These are phyloP conservation scores for Sinonovacula constricta DNA, from an alignment of 1,140 invertebrate genomes.

Conservation along the genomic window DNA sequence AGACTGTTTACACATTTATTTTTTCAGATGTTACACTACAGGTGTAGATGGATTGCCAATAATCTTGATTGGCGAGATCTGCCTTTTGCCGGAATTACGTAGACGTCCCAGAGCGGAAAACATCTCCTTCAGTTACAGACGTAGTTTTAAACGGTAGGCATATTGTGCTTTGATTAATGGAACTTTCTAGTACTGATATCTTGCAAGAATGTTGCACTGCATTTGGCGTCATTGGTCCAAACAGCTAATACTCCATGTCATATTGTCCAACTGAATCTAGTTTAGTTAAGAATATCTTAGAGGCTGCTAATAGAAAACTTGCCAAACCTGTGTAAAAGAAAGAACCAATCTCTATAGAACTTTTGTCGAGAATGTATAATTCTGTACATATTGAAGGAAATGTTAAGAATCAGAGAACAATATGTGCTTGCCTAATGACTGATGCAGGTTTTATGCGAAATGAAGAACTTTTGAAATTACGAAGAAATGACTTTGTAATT, in stretches of 20 bases:
- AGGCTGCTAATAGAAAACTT: slow-evolving; percentile 19
- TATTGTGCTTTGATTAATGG: too few species aligned
- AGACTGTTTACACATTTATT: too few species aligned
- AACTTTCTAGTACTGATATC: too few species aligned
- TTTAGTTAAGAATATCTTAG: slow-evolving; percentile 5
- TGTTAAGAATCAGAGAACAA: slow-evolving; percentile 40
- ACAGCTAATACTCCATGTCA: neutral
- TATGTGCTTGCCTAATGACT: slow-evolving; percentile 17
- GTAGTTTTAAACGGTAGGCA: too few species aligned
- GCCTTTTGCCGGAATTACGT: too few species aligned
- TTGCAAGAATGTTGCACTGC: neutral
- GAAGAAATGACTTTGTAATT: neutral
- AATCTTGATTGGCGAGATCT: too few species aligned
- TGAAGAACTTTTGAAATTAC: neutral
- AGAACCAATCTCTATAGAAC: too few species aligned
- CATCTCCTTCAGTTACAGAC: too few species aligned
- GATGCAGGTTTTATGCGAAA: slow-evolving; percentile 16
- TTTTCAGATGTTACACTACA: too few species aligned
- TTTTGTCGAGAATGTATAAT: too few species aligned
- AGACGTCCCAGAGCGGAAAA: too few species aligned
- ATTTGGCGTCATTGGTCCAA: slow-evolving; percentile 14
- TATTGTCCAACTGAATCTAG: neutral
- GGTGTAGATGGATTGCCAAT: too few species aligned
- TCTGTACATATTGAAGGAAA: slow-evolving; percentile 1
- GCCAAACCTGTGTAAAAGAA: slow-evolving; percentile 20